Percentiles rank a stretch among this genome's conserved stretches.
Conservation (phyloP, 2,888 invertebrate species). For the Epinotia bilunana region DNA sequence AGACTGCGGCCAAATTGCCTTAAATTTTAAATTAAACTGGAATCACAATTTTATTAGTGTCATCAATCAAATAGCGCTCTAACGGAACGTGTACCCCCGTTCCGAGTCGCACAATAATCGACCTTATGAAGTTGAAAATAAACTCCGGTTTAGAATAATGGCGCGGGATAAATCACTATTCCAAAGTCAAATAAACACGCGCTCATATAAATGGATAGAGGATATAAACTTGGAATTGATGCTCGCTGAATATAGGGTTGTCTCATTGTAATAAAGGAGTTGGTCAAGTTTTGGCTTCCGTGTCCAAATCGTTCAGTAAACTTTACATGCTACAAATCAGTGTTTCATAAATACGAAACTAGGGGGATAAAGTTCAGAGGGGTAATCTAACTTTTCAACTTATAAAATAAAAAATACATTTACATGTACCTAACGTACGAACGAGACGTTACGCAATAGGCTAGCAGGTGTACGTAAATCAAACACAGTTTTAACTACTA, state of each 20-base stretch:
- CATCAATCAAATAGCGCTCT: constrained; percentile 82
- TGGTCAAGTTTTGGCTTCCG: constrained; percentile 20
- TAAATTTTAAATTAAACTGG: constrained; percentile 84
- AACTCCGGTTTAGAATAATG: constrained; percentile 58
- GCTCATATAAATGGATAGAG: constrained; percentile 79
- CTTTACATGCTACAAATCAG: constrained; percentile 4
- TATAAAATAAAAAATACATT: no score
- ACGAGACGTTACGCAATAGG: no score
- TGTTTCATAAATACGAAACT: background rate
- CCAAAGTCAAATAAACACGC: constrained; percentile 80
- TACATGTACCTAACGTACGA: no score
- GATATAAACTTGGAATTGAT: constrained; percentile 77
- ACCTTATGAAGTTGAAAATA: constrained; percentile 58
- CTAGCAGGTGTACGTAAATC: no score
- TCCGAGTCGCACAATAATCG: constrained; percentile 60
- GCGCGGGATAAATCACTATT: constrained; percentile 63
- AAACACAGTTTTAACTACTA: no score
- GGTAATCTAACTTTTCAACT: no score
- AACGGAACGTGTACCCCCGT: constrained; percentile 62
- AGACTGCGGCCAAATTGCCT: constrained; percentile 79
- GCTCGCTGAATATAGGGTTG: constrained; percentile 62
- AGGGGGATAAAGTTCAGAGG: background rate
- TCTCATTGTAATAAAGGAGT: constrained; percentile 23
- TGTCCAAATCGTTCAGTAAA: constrained; percentile 6
- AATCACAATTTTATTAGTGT: constrained; percentile 83